Evolutionary conservation across 1,140 invertebrate genomes (phyloP), one percentile per base, ranked within the genome.

Genomic region (Mycetomoellerius zeteki): DNA sequence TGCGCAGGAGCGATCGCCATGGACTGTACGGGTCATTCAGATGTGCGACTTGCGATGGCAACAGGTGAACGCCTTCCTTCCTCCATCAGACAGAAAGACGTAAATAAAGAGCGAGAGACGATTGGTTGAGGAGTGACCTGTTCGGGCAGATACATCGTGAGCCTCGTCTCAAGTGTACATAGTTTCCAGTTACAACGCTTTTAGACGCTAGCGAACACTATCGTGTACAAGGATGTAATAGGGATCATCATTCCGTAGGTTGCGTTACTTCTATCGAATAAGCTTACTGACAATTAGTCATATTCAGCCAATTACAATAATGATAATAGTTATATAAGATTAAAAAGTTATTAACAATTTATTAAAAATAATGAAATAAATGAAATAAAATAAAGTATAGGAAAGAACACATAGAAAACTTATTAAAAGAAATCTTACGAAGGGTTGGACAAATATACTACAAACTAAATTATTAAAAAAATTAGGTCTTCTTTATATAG

Each of bases 41-140:
- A 76, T 75, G 24, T 54, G 69, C 80, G 56, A 88, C 80, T 88
- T 88, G 19, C 62, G 50, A 77, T 52, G 52, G 73, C 82, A 47
- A 71, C 8, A 43, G 37, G 65, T 52, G 43, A 27, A 27, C 54
- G 7, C 43, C 14, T 62, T 33, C 37, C 37, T 67, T 73, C 69
- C 52, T 77, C 50, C 77, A 56, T 62, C 67, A 47, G 24, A 52
- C 91, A 84, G 77, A 76, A 89, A 88, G 73, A 89, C 88, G 67
- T 84, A 86, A 87, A 89, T 81, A 82, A 85, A 90, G 72, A 88
- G 80, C 85, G 47, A 56, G 80, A 76, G 90, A 85, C 76, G 84
- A 92, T 93, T 93, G 92, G 92, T 82, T 86, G 88, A 87, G 75
- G 67, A 84, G 84, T 82, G 88, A 91, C 86, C 92, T 92, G 90